Base-by-base conservation (phyloP, 2,113 vertebrate species). In the Hyperoodon ampullatus region DNA sequence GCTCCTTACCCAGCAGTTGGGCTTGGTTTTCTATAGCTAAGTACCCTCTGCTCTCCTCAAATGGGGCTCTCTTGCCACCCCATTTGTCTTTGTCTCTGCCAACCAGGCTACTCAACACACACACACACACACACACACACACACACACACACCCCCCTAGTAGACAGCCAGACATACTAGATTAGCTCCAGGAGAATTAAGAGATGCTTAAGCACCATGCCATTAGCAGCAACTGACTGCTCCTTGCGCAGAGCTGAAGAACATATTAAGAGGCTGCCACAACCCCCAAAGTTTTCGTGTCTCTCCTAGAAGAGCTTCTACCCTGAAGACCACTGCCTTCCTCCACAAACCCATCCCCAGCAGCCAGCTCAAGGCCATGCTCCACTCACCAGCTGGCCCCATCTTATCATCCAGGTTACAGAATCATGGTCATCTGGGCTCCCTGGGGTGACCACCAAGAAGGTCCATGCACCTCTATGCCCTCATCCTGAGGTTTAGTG, bases 141-240 rank as follows among this genome's bases (percentile, higher is more conserved):
- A 30, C n/a, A 39, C 65, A 33, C 14, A 55, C 33, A 5, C 35
- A 26, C n/a, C 11, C n/a, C 11, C 21, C 44, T 86, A 53, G 63
- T 6, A 81, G 35, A 74, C 58, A 86, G 35, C 39, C 50, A 72
- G 42, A n/a, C 15, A 33, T 63, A 44, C 42, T 77, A 60, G 26
- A 90, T 94, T 91, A 94, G 10, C 61, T 85, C 33, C 66, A 88
- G 70, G 66, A 90, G 42, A 74, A 23, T 63, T 35, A 71, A 71
- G 85, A 18, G 33, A 44, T 35, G 3, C 66, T 75, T 63, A 77
- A 47, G 35, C 42, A 35, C 28, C 26, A 21, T 35, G 63, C 39
- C 80, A 55, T 55, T 89, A 70, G 50, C n/a, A 89, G 66, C 15
- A 90, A 66, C 90, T 15, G 8, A 42, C 30, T 16, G 3, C 39